Conservation (phyloP, 2,888 invertebrate species). For the Hypselothyrea guttata region DNA sequence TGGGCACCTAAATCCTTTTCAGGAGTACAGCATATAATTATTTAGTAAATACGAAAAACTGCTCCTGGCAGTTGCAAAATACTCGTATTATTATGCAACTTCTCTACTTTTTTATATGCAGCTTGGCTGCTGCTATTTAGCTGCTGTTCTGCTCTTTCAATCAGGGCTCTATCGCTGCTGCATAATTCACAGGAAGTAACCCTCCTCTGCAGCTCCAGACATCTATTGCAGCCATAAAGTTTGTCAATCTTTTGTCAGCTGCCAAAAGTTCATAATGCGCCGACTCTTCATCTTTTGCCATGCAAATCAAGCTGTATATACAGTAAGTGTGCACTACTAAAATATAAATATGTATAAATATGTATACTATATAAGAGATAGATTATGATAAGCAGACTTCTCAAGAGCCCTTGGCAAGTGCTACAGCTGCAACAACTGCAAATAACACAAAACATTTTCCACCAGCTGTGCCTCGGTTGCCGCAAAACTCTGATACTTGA, state of each 20-base stretch:
- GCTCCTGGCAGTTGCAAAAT: no score
- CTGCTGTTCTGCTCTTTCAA: no score
- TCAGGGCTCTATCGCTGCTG: no score
- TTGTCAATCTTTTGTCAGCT: conserved; percentile 41
- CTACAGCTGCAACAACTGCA: conserved; percentile 30
- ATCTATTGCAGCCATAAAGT: conserved; percentile 14
- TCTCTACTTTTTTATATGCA: no score
- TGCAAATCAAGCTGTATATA: conserved; percentile 41
- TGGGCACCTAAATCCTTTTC: no score
- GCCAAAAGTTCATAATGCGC: conserved; percentile 42
- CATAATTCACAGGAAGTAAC: conserved; percentile 9
- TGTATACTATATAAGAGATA: conserved; percentile 13
- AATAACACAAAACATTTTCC: conserved; percentile 62
- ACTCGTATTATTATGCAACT: no score
- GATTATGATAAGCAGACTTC: conserved; percentile 64
- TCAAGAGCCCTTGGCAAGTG: conserved; percentile 47
- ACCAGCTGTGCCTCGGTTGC: conserved; percentile 42
- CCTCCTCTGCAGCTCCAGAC: background rate
- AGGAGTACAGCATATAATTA: no score
- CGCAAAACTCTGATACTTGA: conserved; percentile 61
- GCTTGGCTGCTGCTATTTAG: no score
- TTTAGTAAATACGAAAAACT: no score
- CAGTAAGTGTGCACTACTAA: no score
- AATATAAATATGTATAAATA: no score
- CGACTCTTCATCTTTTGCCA: conserved; percentile 26